Base-by-base conservation (phyloP, 2,113 vertebrate genomes). In the Erinaceus europaeus region DNA sequence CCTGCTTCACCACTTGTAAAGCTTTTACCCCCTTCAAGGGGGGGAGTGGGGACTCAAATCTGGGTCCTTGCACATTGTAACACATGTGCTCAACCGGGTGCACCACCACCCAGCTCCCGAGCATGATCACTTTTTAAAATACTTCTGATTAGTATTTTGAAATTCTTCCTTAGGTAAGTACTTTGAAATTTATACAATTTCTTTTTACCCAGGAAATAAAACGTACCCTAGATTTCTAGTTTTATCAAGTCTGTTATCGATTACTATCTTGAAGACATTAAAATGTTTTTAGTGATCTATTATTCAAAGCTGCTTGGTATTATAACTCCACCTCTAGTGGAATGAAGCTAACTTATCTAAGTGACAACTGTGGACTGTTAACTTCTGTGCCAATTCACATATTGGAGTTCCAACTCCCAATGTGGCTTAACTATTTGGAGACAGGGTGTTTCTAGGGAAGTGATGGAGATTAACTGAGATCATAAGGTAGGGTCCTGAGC, bases 221-320 rank as follows among this genome's bases (percentile, higher is more conserved):
- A 87, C 71, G 20, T 15, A 78, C 44, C 0, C 15, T 40, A 52
- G 25, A 84, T 84, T 88, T 91, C 52, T 48, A 76, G 69, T 40
- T 83, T 93, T 81, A 80, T 4, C 53, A 91, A 72, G 74, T 65
- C 23, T 79, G n/a, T n/a, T n/a, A n/a, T n/a, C n/a, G n/a, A 86
- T 52, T 84, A 20, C 76, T 40, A 29, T 82, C 74, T 61, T 81
- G 23, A 81, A 81, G 29, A 52, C 36, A 88, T 64, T 72, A 1
- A 72, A 77, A 80, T 59, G 52, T 68, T 90, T n/a, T 77, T 44
- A 85, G 34, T 74, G 32, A 80, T 65, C 6, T n/a, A 73, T 14
- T 78, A 74, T 86, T 74, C 20, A 42, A 73, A 84, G 29, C 3
- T 77, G 73, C 68, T 6, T 89, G 69, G 20, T 27, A 50, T 55